Percentiles rank a stretch among this genome's conserved stretches.
phyloP scores from a whole-genome alignment of 2,797 vertebrate genomes.

The Labroides dimidiatus region DNA sequence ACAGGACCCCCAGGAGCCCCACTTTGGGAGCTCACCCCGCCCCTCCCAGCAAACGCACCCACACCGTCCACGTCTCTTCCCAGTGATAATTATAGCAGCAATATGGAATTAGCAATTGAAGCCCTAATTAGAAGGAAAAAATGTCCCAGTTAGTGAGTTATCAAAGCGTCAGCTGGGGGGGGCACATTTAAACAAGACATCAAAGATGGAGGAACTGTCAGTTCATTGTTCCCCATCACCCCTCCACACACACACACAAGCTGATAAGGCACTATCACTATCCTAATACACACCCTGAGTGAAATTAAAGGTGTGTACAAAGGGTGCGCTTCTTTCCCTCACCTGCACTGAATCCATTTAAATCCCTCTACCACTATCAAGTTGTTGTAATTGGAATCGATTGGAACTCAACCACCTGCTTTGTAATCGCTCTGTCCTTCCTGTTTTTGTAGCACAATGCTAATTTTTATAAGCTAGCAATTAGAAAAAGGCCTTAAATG shows the following conservation, averaged over 20 bases:
- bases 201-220: constrained; percentile 91
- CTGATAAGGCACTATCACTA: neutral
- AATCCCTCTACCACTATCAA: constrained; percentile 34
- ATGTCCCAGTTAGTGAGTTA: constrained; percentile 95
- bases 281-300: neutral
- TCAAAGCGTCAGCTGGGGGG: constrained; percentile 89
- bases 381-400: constrained; percentile 61
- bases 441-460: constrained; percentile 27
- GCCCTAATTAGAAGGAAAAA: constrained; percentile 96
- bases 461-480: constrained; percentile 57
- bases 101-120: constrained; percentile 96
- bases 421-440: constrained; percentile 38
- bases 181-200: constrained; percentile 92
- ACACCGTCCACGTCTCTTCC: constrained; percentile 66
- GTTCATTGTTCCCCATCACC: constrained; percentile 67
- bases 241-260: constrained; percentile 21
- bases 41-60: constrained; percentile 11
- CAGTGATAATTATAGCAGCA: constrained; percentile 96
- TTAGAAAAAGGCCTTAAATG: constrained; percentile 34
- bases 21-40: constrained; percentile 17
- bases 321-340: neutral
- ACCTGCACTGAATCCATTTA: too few relatives aligned
- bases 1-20: neutral
- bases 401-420: constrained; percentile 59
- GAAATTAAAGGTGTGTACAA: constrained; percentile 2